These are phyloP conservation scores for Saxidomus purpurata DNA, from an alignment of 1,140 invertebrate genomes.

Conservation along the genomic window DNA sequence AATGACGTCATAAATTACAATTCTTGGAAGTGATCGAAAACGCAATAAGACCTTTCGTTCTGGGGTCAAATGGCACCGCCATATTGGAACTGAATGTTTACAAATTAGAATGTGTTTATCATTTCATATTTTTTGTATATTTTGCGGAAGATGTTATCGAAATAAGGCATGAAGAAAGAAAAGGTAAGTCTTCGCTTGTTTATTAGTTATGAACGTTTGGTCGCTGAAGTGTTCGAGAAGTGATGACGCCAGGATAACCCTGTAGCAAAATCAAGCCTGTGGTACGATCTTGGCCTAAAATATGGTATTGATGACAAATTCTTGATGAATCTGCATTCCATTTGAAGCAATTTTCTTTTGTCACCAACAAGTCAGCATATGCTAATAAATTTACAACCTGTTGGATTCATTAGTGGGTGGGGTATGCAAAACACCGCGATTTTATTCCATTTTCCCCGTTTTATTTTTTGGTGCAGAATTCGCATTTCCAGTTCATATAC, in stretches of 20 bases:
- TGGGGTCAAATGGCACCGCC: too few relatives aligned
- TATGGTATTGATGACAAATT: background rate
- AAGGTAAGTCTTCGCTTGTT: too few relatives aligned
- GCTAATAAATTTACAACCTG: background rate
- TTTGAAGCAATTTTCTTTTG: background rate
- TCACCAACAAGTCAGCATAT: background rate
- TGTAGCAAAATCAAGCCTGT: background rate
- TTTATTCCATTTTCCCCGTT: background rate
- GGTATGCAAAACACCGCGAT: background rate
- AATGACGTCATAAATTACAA: too few relatives aligned
- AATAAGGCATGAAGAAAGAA: too few relatives aligned
- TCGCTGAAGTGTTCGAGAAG: too few relatives aligned
- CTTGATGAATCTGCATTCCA: background rate
- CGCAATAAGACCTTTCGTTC: too few relatives aligned
- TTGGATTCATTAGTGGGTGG: slow-evolving; percentile 19
- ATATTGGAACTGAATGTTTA: too few relatives aligned
- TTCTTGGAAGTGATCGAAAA: too few relatives aligned
- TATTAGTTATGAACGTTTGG: too few relatives aligned
- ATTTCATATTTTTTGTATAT: too few relatives aligned
- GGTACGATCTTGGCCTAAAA: background rate
- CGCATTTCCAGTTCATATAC: background rate
- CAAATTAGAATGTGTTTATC: too few relatives aligned
- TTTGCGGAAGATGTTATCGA: too few relatives aligned
- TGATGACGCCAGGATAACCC: background rate
- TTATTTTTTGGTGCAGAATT: background rate